Evolutionary conservation across 1,140 invertebrate genomes (phyloP), one percentile per base, ranked within the genome.

Genomic region (Belonocnema kinseyi): DNA sequence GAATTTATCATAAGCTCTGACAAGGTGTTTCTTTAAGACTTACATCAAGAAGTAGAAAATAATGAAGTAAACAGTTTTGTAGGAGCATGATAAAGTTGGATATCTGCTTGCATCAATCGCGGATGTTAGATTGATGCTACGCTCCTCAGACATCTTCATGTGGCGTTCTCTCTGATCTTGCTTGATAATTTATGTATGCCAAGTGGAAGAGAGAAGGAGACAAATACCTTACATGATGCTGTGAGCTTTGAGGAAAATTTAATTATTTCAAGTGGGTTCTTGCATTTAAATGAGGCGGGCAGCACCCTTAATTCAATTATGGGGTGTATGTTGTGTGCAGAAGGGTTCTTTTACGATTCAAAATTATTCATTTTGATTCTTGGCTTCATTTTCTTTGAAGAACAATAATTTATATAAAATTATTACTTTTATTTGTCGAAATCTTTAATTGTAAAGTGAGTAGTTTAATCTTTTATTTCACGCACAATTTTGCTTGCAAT

Each of bases 21-120:
- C 61, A 66, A 66, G 61, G n/a, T 66, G 61, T 66, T 66, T 66
- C 61, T 66, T 40, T 66, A 66, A 66, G 26, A 66, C 61, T 66
- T 66, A 66, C 61, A 66, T 66, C 61, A 12, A 66, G 61, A 66
- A 66, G 61, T 66, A n/a, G 61, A 66, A 66, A 66, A 66, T 66
- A 66, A 66, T 66, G 61, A 13, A 66, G 61, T 66, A 66, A 66
- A 66, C 61, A 66, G 40, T 66, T 66, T 66, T 66, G 61, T 66
- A 66, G 33, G 33, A 66, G 61, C 33, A 66, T 40, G 61, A 66
- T 66, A 40, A 33, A 66, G 61, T 66, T 66, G 40, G 61, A 66
- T 66, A 66, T 66, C 61, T n/a, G 26, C 26, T 66, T 33, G 61
- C 61, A 66, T 66, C 61, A 66, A 66, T 66, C 26, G 26, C 16